A percentile compares a stretch with the other conserved stretches of the same genome.
These are phyloP conservation scores for Lepidocyrtinus sp. DNA, from an alignment of 2,888 invertebrate genomes.

Conservation along the genomic window DNA sequence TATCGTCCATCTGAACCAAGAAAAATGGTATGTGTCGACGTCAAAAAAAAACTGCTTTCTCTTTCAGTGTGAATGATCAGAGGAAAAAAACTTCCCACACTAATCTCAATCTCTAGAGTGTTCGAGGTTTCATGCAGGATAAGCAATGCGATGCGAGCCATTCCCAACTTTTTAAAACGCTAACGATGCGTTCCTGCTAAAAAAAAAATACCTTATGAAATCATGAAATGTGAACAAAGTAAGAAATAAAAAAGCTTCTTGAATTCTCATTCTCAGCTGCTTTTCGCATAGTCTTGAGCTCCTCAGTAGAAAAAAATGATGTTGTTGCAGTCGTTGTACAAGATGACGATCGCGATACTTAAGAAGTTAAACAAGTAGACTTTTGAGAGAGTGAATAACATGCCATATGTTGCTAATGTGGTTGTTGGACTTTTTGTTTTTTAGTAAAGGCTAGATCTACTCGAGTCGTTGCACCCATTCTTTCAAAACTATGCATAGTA, in stretches of 20 bases:
- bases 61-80: constrained; percentile 53
- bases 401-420: constrained; percentile 26
- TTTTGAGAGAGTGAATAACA: constrained; percentile 43
- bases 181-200: neutral
- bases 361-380: constrained; percentile 4
- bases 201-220: neutral
- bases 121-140: neutral
- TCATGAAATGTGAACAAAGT: neutral
- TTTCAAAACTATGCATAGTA: no score
- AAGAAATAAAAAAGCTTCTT: neutral
- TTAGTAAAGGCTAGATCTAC: constrained; percentile 21
- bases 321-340: neutral
- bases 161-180: neutral
- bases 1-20: constrained; percentile 20
- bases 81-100: constrained; percentile 50
- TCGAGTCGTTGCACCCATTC: constrained; percentile 58
- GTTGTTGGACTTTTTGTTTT: constrained; percentile 44
- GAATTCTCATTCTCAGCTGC: neutral
- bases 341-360: neutral
- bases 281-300: neutral
- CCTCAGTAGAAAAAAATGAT: neutral
- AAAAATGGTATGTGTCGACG: constrained; percentile 27
- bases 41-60: constrained; percentile 54
- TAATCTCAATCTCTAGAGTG: constrained; percentile 29
- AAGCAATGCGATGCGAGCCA: neutral